These are phyloP conservation scores for Hirtodrosophila duncani DNA, from an alignment of 2,888 invertebrate genomes.

Conservation along the genomic window DNA sequence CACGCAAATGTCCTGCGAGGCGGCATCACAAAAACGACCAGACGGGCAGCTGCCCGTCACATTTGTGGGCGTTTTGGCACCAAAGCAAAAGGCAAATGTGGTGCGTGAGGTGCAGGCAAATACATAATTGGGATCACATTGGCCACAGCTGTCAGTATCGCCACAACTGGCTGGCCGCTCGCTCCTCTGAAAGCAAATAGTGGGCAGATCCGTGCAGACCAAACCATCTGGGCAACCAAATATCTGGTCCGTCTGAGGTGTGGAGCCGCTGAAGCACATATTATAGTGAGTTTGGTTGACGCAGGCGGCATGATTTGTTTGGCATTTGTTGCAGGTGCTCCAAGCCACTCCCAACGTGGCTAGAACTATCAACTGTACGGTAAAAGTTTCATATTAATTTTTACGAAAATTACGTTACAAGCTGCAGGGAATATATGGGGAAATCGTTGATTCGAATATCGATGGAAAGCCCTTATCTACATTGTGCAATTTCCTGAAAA, in stretches of 20 bases:
- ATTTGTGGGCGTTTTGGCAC: constrained; percentile 53
- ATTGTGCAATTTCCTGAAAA: no score
- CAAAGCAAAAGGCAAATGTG: constrained; percentile 74
- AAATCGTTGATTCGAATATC: no score
- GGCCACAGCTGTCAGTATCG: constrained; percentile 69
- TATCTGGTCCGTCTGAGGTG: constrained; percentile 53
- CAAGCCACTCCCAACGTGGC: constrained; percentile 4
- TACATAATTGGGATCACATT: constrained; percentile 60
- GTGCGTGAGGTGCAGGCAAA: constrained; percentile 72
- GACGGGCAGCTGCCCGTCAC: constrained; percentile 65
- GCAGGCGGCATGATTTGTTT: constrained; percentile 69
- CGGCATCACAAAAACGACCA: constrained; percentile 65
- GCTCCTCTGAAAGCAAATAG: constrained; percentile 73
- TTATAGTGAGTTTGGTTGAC: constrained; percentile 69
- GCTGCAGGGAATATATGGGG: no score
- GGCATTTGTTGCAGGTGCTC: constrained; percentile 64
- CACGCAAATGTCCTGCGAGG: constrained; percentile 61
- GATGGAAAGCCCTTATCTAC: no score
- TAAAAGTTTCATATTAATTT: no score
- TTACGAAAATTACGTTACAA: no score
- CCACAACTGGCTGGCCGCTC: constrained; percentile 68
- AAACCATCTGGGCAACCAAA: constrained; percentile 69
- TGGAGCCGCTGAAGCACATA: constrained; percentile 62
- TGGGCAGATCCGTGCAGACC: constrained; percentile 65
- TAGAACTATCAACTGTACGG: no score